phyloP scores from a whole-genome alignment of 2,888 invertebrate genomes.

The Drosophila gaucha region DNA sequence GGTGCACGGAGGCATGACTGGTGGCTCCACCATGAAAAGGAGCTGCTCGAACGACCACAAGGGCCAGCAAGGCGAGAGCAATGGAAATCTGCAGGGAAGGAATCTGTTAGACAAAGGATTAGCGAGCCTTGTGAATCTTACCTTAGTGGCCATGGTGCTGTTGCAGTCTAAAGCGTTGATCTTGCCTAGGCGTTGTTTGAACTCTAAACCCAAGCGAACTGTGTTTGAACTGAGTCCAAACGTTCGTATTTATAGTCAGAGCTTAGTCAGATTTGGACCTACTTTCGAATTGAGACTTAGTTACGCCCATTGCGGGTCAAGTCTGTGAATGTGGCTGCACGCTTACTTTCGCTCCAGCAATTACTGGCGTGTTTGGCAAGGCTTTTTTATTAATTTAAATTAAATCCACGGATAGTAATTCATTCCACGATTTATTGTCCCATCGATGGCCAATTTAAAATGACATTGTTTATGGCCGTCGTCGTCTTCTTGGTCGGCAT shows the following conservation, averaged over 20 bases:
- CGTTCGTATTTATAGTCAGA: constrained; percentile 54
- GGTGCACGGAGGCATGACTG: constrained; percentile 73
- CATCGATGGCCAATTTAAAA: constrained; percentile 81
- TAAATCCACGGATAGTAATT: constrained; percentile 70
- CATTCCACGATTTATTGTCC: constrained; percentile 79
- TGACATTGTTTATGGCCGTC: constrained; percentile 75
- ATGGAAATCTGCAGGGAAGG: constrained; percentile 37
- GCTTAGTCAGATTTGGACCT: constrained; percentile 7
- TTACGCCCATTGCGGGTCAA: constrained; percentile 47
- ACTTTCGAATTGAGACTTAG: constrained; percentile 56
- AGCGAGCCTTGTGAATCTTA: constrained; percentile 24
- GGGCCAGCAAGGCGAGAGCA: constrained; percentile 53
- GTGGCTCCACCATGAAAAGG: constrained; percentile 66
- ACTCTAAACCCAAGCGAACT: constrained; percentile 64
- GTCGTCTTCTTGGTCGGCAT: constrained; percentile 37
- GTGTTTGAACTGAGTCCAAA: constrained; percentile 38
- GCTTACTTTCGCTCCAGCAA: constrained; percentile 56
- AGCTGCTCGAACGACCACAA: constrained; percentile 47
- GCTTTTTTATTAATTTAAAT: constrained; percentile 51
- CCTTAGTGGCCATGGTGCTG: constrained; percentile 75
- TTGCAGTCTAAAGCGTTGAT: constrained; percentile 51
- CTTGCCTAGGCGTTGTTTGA: constrained; percentile 52
- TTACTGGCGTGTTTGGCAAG: constrained; percentile 24
- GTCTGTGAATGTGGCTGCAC: constrained; percentile 25
- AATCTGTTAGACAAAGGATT: neutral